These are phyloP conservation scores for Menidia menidia DNA, from an alignment of 2,797 vertebrate species.

Conservation along the genomic window DNA sequence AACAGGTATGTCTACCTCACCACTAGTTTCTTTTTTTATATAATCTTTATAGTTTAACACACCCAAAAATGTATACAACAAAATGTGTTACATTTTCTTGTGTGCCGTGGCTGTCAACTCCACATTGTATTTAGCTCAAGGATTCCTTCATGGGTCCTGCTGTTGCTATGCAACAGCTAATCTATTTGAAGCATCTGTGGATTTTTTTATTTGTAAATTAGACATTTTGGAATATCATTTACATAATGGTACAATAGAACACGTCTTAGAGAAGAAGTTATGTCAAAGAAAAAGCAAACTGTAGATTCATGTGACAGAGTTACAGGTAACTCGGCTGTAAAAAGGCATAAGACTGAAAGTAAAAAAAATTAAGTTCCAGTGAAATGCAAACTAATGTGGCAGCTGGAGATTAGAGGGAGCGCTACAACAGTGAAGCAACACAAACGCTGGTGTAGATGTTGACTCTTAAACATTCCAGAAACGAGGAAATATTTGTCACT, in stretches of 20 bases:
- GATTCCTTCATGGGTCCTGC: conserved; percentile 19
- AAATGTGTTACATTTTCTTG: background rate
- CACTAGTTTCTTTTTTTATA: too few relatives aligned
- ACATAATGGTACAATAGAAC: conserved; percentile 9
- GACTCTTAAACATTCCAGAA: background rate
- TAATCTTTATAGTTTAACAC: too few relatives aligned
- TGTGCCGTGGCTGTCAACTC: conserved; percentile 7
- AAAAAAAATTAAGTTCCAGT: background rate
- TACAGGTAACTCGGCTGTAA: too few relatives aligned
- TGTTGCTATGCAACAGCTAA: conserved; percentile 58
- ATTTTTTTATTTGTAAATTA: conserved; percentile 27
- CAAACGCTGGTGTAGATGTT: background rate
- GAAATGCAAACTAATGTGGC: background rate
- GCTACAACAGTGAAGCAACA: background rate
- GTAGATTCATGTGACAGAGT: too few relatives aligned
- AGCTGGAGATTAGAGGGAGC: background rate
- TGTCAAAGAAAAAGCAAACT: background rate
- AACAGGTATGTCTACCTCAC: too few relatives aligned
- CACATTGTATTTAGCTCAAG: conserved; percentile 24
- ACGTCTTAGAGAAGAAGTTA: background rate
- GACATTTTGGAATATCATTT: conserved; percentile 32
- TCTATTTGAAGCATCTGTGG: conserved; percentile 40
- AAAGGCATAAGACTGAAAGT: too few relatives aligned
- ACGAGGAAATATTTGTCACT: too few relatives aligned
- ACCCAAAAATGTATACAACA: too few relatives aligned